These are phyloP conservation scores for Apodemus sylvaticus DNA, from an alignment of 2,113 vertebrate species.

Conservation along the genomic window DNA sequence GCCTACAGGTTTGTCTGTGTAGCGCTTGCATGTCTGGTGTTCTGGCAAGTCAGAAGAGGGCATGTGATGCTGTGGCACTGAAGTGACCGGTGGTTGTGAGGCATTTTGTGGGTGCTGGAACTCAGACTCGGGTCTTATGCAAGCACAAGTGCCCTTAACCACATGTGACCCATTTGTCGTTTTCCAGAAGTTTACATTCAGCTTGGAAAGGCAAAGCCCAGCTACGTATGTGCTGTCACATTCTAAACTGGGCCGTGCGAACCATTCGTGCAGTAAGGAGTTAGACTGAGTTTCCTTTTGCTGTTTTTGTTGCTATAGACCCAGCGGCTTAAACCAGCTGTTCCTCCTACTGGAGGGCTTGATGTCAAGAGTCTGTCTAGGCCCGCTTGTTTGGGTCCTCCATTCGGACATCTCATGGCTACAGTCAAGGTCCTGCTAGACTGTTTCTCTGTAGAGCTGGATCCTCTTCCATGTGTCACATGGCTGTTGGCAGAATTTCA, in stretches of 20 bases:
- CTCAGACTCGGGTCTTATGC: not conserved
- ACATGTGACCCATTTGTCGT: not conserved
- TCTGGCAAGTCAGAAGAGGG: not conserved
- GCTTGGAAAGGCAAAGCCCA: not conserved
- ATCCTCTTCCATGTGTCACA: not conserved
- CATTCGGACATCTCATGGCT: not conserved
- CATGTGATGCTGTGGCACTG: not conserved
- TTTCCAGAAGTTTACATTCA: conserved; percentile 20
- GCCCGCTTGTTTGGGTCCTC: not conserved
- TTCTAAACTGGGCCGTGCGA: not conserved
- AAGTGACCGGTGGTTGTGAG: not conserved
- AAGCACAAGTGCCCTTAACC: not conserved
- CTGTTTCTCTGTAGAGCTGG: not conserved
- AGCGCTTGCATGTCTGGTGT: not conserved
- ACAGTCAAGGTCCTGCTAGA: not conserved
- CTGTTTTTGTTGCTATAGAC: not conserved
- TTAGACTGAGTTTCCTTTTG: not conserved
- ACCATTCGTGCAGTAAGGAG: not conserved
- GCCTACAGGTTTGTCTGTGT: not conserved
- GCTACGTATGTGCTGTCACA: not conserved
- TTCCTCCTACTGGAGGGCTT: not conserved
- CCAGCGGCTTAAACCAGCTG: not conserved
- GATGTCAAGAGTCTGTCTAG: not conserved
- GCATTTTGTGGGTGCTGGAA: not conserved
- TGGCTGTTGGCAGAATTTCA: not conserved